phyloP scores from a whole-genome alignment of 2,797 vertebrate species.

The Danio choprae region DNA sequence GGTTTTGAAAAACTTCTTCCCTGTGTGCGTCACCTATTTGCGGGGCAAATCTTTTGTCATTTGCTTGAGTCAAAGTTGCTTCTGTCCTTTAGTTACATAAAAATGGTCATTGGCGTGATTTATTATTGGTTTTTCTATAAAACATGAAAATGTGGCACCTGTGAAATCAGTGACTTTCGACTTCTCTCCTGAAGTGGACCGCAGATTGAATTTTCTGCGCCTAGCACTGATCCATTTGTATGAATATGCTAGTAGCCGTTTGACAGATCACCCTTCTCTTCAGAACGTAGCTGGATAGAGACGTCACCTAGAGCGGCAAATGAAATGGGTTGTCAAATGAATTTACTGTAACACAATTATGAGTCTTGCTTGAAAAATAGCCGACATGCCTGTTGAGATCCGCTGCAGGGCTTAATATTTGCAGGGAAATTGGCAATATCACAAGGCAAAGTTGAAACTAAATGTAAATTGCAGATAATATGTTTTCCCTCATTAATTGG shows the following conservation, averaged over 20 bases:
- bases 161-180: not conserved
- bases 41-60: not conserved
- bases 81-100: not conserved
- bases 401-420: conserved; percentile 68
- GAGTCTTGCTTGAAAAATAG: conserved; percentile 74
- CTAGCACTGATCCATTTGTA: conserved; percentile 18
- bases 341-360: conserved; percentile 82
- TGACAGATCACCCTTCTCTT: conserved; percentile 38
- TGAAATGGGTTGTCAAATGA: conserved; percentile 80
- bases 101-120: not conserved
- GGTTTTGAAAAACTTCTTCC: not conserved
- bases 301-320: conserved; percentile 76
- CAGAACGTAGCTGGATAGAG: conserved; percentile 66
- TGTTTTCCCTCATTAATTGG: conserved; percentile 70
- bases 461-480: conserved; percentile 68
- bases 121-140: not conserved
- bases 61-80: not conserved
- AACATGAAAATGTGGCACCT: conserved; percentile 2
- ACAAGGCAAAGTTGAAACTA: conserved; percentile 74
- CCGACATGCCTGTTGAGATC: conserved; percentile 60
- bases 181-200: conserved; percentile 6
- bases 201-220: conserved; percentile 26
- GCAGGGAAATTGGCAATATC: conserved; percentile 72
- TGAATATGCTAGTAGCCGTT: conserved; percentile 22
- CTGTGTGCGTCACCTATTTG: not conserved